Evolutionary conservation across 1,140 invertebrate species (phyloP), one percentile per base, ranked within the genome.

Genomic region (Diuraphis noxia): DNA sequence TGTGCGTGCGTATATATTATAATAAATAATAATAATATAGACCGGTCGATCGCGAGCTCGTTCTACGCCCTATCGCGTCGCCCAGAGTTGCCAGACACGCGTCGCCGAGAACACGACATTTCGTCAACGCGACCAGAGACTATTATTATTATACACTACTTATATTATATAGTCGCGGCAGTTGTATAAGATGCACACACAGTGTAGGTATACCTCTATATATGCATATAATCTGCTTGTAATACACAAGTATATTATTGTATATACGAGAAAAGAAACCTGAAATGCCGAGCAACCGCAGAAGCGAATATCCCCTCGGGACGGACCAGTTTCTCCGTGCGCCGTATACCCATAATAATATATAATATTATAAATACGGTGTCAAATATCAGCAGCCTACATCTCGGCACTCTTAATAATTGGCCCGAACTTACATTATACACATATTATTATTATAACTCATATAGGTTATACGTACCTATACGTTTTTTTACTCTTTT

Each of bases 331-430:
- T 89, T 89, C 19, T 89, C 34, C 34, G 87, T 46, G 36, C n/a
- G 36, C 21, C 23, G 52, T 88, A 63, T 63, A 63, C 56, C n/a
- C 52, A 56, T n/a, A 49, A 10, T 43, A 43, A 43, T 46, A 63
- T 52, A 25, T 52, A 43, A 34, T 87, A 56, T 38, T 63, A 63
- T 88, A 72, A n/a, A 88, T 72, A 56, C 56, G 52, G 88, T 89
- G 88, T 89, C 88, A 79, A 89, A 72, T 89, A 89, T 89, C 88
- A 77, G 88, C 88, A 89, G 88, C 88, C 88, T 89, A 89, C 88
- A 89, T 89, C 88, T 89, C 52, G 88, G 40, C 63, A 49, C 84
- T 86, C 41, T 85, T 86, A 86, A 86, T 86, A 86, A 86, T 86
- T 49, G 84, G 43, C n/a, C n/a, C n/a, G 84, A 86, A 49, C 49